These are phyloP conservation scores for Petrocephalus schoutedeni DNA, from an alignment of 2,797 vertebrate species.

Conservation along the genomic window DNA sequence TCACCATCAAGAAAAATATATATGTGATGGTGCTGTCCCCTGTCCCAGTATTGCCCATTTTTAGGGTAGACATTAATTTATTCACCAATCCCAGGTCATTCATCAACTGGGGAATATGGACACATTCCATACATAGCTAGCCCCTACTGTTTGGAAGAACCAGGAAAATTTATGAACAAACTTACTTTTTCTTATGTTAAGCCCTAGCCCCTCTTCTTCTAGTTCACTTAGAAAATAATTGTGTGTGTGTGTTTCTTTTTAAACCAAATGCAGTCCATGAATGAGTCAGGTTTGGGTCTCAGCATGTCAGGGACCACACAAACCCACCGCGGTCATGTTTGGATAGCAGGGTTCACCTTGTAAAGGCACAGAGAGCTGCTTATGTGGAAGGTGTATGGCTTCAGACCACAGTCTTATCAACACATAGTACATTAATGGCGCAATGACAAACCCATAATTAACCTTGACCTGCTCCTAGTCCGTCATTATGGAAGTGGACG, in stretches of 20 bases:
- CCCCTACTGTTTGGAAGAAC: conserved; percentile 27
- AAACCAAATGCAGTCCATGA: neutral
- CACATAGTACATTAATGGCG: conserved; percentile 59
- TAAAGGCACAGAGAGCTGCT: neutral
- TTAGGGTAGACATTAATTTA: conserved; percentile 20
- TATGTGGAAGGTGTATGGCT: conserved; percentile 13
- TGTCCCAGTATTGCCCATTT: neutral
- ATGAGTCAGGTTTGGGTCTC: conserved; percentile 9
- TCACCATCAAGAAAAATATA: neutral
- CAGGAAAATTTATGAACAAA: conserved; percentile 20
- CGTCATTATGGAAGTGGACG: conserved; percentile 43
- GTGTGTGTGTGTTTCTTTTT: neutral
- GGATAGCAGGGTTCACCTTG: neutral
- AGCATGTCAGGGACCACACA: neutral
- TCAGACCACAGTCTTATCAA: conserved; percentile 50
- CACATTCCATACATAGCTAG: conserved; percentile 39
- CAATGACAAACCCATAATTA: conserved; percentile 58
- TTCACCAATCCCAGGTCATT: conserved; percentile 29
- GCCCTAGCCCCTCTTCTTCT: neutral
- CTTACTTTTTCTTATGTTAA: neutral
- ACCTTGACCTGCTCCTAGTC: conserved; percentile 56
- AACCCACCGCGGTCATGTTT: conserved; percentile 1
- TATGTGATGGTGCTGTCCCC: neutral
- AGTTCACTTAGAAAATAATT: neutral
- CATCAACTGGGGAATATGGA: conserved; percentile 30